Percentiles rank a stretch among this genome's conserved stretches.
Conservation (phyloP, 2,797 vertebrate genomes). For the Adrianichthys oophorus region DNA sequence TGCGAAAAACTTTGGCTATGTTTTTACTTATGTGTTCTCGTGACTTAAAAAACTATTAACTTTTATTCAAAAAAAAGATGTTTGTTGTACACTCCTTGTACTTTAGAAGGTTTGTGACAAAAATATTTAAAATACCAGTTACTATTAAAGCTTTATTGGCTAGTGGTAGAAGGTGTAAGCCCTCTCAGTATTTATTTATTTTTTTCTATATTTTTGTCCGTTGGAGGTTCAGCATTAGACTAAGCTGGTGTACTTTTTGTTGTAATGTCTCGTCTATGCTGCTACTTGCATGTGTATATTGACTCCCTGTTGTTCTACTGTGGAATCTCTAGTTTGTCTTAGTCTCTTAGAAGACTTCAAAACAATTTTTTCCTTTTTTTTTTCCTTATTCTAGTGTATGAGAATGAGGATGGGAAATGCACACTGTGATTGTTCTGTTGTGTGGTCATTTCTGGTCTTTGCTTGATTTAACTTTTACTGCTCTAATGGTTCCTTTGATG, state of each 20-base stretch:
- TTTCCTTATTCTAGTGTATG: slow-evolving; percentile 15
- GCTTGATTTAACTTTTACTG: slow-evolving; percentile 17
- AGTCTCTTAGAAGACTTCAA: slow-evolving; percentile 30
- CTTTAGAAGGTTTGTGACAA: too few relatives aligned
- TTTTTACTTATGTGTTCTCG: too few relatives aligned
- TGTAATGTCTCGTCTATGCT: slow-evolving; percentile 39
- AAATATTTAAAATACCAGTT: too few relatives aligned
- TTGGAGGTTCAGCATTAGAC: slow-evolving; percentile 14
- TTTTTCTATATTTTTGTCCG: slow-evolving; percentile 4
- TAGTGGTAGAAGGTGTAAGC: too few relatives aligned
- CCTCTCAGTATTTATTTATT: slow-evolving; percentile 1
- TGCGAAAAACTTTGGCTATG: too few relatives aligned
- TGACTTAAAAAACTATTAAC: too few relatives aligned
- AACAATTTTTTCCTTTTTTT: slow-evolving; percentile 45
- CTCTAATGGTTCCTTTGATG: slow-evolving; percentile 47
- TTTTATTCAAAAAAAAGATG: too few relatives aligned
- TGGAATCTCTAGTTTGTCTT: slow-evolving; percentile 35
- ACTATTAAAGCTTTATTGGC: too few relatives aligned
- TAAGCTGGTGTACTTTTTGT: slow-evolving; percentile 30
- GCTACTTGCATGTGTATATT: slow-evolving; percentile 64
- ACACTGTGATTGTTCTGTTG: slow-evolving; percentile 39
- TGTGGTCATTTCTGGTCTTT: slow-evolving; percentile 5
- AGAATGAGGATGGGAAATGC: slow-evolving; percentile 38
- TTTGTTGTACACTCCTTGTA: too few relatives aligned
- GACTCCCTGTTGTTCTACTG: slow-evolving; percentile 37